Evolutionary conservation across 2,113 vertebrate genomes (phyloP), one percentile per base, ranked within the genome.

Genomic region (Cyprinodon tularosa): DNA sequence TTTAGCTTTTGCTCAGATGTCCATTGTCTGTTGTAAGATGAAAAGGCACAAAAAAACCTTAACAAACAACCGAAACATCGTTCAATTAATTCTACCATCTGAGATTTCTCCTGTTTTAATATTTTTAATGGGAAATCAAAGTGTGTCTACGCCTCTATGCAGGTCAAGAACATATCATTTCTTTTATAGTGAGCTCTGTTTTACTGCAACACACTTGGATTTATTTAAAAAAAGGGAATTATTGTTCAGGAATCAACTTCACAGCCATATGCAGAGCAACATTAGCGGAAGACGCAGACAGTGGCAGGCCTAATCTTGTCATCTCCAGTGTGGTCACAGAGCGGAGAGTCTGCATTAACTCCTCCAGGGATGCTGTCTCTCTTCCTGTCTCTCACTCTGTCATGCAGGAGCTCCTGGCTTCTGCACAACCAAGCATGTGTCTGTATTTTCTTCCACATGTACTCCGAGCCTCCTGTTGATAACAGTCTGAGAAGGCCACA

Each of bases 241-340:
- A 37, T 48, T 78, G 71, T 74, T 68, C 59, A 76, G 75, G 72
- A 84, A 79, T 74, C 76, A 76, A 45, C 71, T 57, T 76, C 71
- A 29, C 75, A 71, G 70, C 53, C 59, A 45, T 59, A 39, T 77
- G 81, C 65, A 61, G 57, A 74, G 70, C 44, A 39, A 50, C 45
- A 39, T 44, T 44, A n/a, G 71, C 53, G 38, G 72, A 80, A 50
- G 62, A 40, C 14, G 61, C 68, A 6, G 78, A 50, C 53, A 72
- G 44, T 65, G 76, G 61, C 62, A 40, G 37, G 64, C 62, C 82
- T 89, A 78, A 89, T 88, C 72, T 83, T 87, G 89, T 88, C 84
- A 83, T 88, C 84, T 84, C 76, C 84, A 88, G 76, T 85, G 84
- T 8, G 22, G 72, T 87, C 87, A 86, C 87, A 88, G 81, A 62